Evolutionary conservation across 2,113 vertebrate species (phyloP).

Genomic region (Todiramphus saurophagus): DNA sequence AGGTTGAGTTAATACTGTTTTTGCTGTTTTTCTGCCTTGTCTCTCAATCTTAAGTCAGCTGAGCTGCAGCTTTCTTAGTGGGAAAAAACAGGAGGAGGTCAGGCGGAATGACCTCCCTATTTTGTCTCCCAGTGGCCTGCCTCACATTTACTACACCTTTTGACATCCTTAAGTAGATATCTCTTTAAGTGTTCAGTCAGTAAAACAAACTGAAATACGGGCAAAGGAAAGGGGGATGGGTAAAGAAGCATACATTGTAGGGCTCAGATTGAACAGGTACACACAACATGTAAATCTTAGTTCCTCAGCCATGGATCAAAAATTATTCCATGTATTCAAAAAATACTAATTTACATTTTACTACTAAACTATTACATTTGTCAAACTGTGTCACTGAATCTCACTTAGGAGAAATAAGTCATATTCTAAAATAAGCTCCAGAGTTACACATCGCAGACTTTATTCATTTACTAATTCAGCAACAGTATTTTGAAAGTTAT

Average conservation of each 20-base stretch:
- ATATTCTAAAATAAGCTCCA: neutral
- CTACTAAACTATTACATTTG: neutral
- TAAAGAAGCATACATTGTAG: neutral
- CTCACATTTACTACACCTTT: slow-evolving; percentile 79
- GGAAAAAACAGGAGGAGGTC: slow-evolving; percentile 81
- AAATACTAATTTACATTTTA: neutral
- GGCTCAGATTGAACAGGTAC: neutral
- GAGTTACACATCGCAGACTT: neutral
- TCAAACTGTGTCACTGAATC: neutral
- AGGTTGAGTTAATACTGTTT: neutral
- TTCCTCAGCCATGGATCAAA: neutral
- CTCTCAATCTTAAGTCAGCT: slow-evolving; percentile 76
- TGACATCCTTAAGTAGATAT: slow-evolving; percentile 85
- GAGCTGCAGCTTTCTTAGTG: slow-evolving; percentile 76
- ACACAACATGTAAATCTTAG: accelerated
- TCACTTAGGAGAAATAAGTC: neutral
- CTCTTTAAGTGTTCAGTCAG: slow-evolving; percentile 79
- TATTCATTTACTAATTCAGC: neutral
- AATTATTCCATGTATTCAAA: neutral
- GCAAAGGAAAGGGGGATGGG: neutral
- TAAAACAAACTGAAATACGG: slow-evolving; percentile 70
- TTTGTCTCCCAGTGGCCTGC: slow-evolving; percentile 40
- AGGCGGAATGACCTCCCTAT: slow-evolving; percentile 76
- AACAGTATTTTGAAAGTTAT: neutral
- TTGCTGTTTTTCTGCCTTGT: slow-evolving; percentile 54